These are phyloP conservation scores for Eclectus roratus DNA, from an alignment of 2,113 vertebrate genomes.

Conservation along the genomic window DNA sequence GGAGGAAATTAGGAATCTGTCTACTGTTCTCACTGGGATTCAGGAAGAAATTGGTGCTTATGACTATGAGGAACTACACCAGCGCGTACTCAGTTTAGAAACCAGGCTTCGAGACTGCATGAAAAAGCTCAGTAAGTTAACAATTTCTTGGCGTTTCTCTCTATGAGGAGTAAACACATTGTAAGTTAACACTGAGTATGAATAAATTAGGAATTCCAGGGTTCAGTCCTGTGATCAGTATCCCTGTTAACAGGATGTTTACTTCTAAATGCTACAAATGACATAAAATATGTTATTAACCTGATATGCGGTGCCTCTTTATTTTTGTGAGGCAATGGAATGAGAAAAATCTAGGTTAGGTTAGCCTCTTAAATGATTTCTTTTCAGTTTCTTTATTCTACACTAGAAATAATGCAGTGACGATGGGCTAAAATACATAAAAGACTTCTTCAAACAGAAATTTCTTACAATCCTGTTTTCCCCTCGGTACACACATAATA, in stretches of 20 bases:
- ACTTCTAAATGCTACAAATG: neutral
- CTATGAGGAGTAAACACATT: neutral
- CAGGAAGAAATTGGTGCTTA: conserved; percentile 97
- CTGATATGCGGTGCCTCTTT: neutral
- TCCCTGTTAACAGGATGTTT: neutral
- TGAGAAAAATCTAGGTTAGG: conserved; percentile 6
- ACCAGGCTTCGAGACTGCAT: conserved; percentile 93
- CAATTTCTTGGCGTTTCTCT: neutral
- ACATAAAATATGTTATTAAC: neutral
- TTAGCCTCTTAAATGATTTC: conserved; percentile 28
- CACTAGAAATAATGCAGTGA: neutral
- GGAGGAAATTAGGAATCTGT: conserved; percentile 95
- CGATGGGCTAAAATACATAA: neutral
- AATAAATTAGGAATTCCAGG: neutral
- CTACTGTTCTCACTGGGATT: conserved; percentile 88
- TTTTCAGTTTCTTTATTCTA: conserved; percentile 2
- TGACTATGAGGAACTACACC: conserved; percentile 95
- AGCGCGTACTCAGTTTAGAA: conserved; percentile 90
- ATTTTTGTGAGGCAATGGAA: neutral
- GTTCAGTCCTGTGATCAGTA: neutral
- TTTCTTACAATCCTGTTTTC: neutral
- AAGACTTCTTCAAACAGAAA: conserved; percentile 32
- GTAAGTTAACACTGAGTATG: neutral
- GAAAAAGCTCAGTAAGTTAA: conserved; percentile 97
- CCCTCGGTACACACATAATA: neutral